Evolutionary conservation across 2,888 invertebrate genomes (phyloP), one percentile per base, ranked within the genome.

Genomic region (Ditylenchus weischeri): DNA sequence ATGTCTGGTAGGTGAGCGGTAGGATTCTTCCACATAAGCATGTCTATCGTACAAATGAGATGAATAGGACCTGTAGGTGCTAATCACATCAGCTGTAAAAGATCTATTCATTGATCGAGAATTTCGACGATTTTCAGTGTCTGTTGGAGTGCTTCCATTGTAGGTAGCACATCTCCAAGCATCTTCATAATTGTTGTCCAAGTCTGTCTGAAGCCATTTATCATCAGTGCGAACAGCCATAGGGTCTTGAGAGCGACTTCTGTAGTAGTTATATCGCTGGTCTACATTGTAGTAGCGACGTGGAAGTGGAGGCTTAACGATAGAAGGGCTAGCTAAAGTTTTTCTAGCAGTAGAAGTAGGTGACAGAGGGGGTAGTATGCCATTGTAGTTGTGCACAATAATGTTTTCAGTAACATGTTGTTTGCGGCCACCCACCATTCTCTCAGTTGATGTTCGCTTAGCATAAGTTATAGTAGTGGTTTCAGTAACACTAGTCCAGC

Each of bases 401-500:
- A 74, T 64, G 54, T 74, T 64, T 60, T 74, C 74, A 36, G 63
- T 67, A n/a, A 69, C 69, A 18, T 62, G 63, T 61, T 76, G 76
- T 11, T 64, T 60, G 38, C 69, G 51, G 3, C 76, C 66, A 21
- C 64, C 66, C 11, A 65, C 57, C 5, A 61, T 54, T 19, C 69
- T 60, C 36, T 76, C 66, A 18, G 70, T 62, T 2, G 72, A 57
- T 19, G 76, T 70, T 18, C 74, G 66, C 60, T 77, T 76, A 50
- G 78, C 73, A 70, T 79, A 80, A 43, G 76, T 76, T 60, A 80
- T 72, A 57, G 76, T 77, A 2, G 79, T 76, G 5, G 76, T 76
- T 57, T 79, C 79, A 11, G 77, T 75, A 29, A 80, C 70, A 11
- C 77, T 78, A 0, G 79, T 80, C 80, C 80, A 80, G 6, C 76